Conservation (phyloP, 2,888 invertebrate species). For the Lysandra coridon region DNA sequence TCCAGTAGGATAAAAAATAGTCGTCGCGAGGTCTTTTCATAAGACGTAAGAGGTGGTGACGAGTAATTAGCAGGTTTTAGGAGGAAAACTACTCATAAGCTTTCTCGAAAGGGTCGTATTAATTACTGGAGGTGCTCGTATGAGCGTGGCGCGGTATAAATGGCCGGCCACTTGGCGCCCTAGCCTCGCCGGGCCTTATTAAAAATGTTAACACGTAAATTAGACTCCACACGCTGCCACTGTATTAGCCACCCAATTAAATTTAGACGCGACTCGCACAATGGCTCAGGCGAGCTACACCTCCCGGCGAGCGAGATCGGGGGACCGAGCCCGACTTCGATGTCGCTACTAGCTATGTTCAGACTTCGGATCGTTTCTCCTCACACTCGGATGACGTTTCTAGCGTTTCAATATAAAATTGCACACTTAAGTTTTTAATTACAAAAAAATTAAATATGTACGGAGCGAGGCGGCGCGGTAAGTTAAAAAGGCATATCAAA, state of each 20-base stretch:
- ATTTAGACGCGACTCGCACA: constrained; percentile 66
- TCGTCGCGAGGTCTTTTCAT: constrained; percentile 42
- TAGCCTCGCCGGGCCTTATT: constrained; percentile 74
- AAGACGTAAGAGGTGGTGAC: constrained; percentile 58
- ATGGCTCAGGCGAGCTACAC: constrained; percentile 49
- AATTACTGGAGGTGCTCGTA: constrained; percentile 75
- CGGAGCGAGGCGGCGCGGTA: constrained; percentile 60
- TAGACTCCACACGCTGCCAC: constrained; percentile 65
- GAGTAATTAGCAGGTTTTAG: constrained; percentile 75
- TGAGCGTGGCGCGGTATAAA: constrained; percentile 69
- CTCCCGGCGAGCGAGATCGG: not conserved
- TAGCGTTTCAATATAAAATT: constrained; percentile 54
- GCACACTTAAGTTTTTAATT: constrained; percentile 59
- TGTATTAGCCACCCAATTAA: constrained; percentile 79
- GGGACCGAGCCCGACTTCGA: constrained; percentile 18
- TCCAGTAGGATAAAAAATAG: constrained; percentile 34
- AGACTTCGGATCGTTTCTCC: constrained; percentile 50
- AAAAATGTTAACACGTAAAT: constrained; percentile 80
- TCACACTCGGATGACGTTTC: constrained; percentile 55
- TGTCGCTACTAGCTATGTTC: constrained; percentile 41
- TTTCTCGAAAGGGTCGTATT: constrained; percentile 75
- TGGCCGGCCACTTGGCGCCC: constrained; percentile 78
- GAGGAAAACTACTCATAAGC: constrained; percentile 79
- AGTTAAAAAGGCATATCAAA: constrained; percentile 75
- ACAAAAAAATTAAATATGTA: constrained; percentile 58